phyloP scores from a whole-genome alignment of 2,888 invertebrate genomes.

The Cephus runcator region DNA sequence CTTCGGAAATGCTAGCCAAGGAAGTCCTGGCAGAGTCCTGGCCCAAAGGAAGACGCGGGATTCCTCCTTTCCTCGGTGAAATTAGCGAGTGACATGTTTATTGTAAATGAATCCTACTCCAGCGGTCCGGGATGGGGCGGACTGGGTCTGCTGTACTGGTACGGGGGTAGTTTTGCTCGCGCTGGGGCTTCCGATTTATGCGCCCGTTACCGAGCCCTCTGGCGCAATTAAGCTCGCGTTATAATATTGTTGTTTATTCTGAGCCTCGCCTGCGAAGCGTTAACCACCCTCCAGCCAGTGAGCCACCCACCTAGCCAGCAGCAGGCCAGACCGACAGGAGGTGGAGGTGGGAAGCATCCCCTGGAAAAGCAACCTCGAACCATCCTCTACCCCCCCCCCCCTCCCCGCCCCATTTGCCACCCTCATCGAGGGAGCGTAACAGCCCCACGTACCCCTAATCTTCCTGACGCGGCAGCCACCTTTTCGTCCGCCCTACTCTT shows the following conservation, averaged over 20 bases:
- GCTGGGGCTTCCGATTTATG: slow-evolving; percentile 55
- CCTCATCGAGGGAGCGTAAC: slow-evolving; percentile 8
- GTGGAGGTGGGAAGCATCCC: neutral
- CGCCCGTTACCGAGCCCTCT: slow-evolving; percentile 61
- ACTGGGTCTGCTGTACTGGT: slow-evolving; percentile 11
- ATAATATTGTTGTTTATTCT: slow-evolving; percentile 64
- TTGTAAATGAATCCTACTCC: slow-evolving; percentile 62
- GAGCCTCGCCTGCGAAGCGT: slow-evolving; percentile 55
- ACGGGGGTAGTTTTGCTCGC: slow-evolving; percentile 26
- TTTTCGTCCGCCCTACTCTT: slow-evolving; percentile 24
- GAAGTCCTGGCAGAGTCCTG: neutral
- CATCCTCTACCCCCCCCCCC: neutral
- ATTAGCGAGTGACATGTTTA: slow-evolving; percentile 63
- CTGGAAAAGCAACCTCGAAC: neutral
- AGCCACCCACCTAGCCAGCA: neutral
- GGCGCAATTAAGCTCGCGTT: slow-evolving; percentile 64
- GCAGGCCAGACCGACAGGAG: neutral
- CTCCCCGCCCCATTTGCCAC: neutral
- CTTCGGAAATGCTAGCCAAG: neutral
- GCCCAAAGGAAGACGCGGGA: slow-evolving; percentile 9
- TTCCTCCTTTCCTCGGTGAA: slow-evolving; percentile 35
- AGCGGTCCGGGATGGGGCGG: slow-evolving; percentile 25
- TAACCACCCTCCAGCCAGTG: slow-evolving; percentile 42
- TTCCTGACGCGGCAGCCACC: slow-evolving; percentile 40
- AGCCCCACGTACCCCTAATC: slow-evolving; percentile 37